Conservation (phyloP, 2,888 invertebrate species). For the Mythimna albipuncta region DNA sequence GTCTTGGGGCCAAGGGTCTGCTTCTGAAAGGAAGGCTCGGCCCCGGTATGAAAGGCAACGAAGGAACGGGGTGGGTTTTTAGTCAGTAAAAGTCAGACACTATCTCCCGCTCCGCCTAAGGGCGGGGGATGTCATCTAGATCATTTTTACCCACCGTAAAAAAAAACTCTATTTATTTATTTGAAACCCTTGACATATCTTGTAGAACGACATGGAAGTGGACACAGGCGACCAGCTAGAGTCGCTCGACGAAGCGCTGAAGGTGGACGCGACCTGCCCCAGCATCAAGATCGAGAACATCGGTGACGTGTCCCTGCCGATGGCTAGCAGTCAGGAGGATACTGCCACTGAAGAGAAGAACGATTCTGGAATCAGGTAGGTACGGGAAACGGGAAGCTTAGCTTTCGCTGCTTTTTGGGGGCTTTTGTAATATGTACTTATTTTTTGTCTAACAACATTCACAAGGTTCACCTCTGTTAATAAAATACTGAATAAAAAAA, state of each 20-base stretch:
- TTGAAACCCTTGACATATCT: background rate
- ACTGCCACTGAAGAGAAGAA: conserved; percentile 86
- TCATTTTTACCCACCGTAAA: too few relatives aligned
- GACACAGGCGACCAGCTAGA: conserved; percentile 79
- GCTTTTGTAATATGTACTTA: background rate
- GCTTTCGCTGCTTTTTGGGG: conserved; percentile 33
- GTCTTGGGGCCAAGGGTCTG: too few relatives aligned
- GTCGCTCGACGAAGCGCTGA: conserved; percentile 78
- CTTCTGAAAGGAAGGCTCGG: too few relatives aligned
- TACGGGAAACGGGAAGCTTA: background rate
- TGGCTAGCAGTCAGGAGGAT: conserved; percentile 83
- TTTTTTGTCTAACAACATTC: background rate
- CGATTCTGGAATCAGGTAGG: conserved; percentile 87
- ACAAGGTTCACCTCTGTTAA: too few relatives aligned
- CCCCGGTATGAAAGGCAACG: too few relatives aligned
- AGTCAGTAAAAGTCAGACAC: too few relatives aligned
- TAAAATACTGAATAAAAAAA: too few relatives aligned
- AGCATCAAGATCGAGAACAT: conserved; percentile 85
- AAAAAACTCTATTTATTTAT: too few relatives aligned
- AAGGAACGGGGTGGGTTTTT: too few relatives aligned
- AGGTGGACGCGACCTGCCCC: conserved; percentile 79
- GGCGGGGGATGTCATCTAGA: too few relatives aligned
- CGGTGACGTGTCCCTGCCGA: conserved; percentile 77
- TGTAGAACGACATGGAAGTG: conserved; percentile 84
- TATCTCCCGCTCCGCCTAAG: too few relatives aligned